Percentiles rank a stretch among this genome's conserved stretches.
Conservation (phyloP, 2,113 vertebrate species). For the Megaceryle maxima region DNA sequence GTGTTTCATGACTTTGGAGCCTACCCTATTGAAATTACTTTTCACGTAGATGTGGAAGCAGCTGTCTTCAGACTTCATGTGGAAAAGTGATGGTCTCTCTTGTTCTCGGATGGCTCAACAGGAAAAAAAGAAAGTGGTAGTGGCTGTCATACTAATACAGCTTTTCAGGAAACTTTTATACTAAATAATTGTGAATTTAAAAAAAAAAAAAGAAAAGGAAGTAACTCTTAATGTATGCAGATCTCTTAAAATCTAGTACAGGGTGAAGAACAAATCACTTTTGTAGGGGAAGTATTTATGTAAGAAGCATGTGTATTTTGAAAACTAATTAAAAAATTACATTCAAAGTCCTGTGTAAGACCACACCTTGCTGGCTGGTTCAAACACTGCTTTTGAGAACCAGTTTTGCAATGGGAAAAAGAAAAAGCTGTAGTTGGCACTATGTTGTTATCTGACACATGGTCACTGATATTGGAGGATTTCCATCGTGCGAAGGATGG, state of each 20-base stretch:
- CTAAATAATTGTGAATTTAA: background rate
- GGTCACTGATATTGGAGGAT: background rate
- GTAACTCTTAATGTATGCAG: fast-evolving
- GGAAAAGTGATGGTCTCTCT: background rate
- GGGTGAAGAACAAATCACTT: background rate
- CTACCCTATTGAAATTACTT: background rate
- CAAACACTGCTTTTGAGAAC: background rate
- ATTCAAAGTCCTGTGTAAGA: background rate
- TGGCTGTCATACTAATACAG: background rate
- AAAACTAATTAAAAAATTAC: too few relatives aligned
- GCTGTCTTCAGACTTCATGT: background rate
- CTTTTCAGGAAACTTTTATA: background rate
- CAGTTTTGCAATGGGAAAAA: background rate
- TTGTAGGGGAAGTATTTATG: background rate
- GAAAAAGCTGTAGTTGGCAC: background rate
- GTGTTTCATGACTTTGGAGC: background rate
- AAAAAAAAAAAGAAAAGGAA: background rate
- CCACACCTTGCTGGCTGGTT: background rate
- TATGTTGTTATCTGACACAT: background rate
- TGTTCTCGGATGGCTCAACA: background rate
- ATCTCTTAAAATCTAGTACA: background rate
- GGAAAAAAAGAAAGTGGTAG: background rate
- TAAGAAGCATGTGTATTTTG: background rate
- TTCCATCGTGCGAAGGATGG: fast-evolving
- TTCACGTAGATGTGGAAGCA: background rate